Conservation (phyloP, 1,140 invertebrate species). For the Caerostris darwini region DNA sequence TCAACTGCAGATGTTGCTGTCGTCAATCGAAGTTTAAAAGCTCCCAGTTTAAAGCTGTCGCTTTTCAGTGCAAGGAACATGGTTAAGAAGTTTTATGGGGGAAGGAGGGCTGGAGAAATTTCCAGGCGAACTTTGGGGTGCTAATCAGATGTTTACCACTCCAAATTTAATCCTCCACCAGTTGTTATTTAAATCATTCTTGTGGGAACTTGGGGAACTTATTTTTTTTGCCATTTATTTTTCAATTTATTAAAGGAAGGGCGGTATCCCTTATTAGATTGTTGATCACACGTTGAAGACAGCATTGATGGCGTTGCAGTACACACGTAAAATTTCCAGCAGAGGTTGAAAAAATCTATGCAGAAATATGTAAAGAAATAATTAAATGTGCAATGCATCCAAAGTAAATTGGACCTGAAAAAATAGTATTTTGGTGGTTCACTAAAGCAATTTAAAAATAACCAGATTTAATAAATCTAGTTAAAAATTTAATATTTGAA, state of each 20-base stretch:
- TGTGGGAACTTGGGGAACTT: not conserved
- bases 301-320: no score
- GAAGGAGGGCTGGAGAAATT: not conserved
- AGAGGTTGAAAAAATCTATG: no score
- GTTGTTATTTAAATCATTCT: conserved; percentile 35
- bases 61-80: not conserved
- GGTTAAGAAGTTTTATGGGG: not conserved
- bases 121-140: not conserved
- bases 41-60: conserved; percentile 10
- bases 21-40: conserved; percentile 22
- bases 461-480: no score
- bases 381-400: no score
- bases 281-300: no score
- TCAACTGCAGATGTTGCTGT: conserved; percentile 29
- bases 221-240: not conserved
- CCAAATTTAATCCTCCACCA: not conserved
- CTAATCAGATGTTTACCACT: conserved; percentile 22
- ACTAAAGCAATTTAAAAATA: no score
- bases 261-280: not conserved
- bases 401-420: no score
- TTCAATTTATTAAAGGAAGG: not conserved
- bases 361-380: no score
- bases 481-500: no score
- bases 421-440: no score
- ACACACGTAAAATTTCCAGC: no score